Conservation (phyloP, 2,113 vertebrate species). For the Leptosomus discolor region DNA sequence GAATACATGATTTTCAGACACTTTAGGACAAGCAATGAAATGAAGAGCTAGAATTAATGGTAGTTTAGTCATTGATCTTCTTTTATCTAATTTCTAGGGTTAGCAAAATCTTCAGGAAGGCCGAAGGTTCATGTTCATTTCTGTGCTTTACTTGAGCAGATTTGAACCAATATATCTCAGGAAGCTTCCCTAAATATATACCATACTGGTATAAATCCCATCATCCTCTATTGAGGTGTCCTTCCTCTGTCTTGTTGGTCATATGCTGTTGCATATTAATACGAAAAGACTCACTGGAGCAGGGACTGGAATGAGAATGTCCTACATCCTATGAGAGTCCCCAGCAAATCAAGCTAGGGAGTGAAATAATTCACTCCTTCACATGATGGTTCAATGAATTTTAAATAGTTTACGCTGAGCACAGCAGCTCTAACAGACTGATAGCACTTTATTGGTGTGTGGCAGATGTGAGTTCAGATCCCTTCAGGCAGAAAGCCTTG, state of each 20-base stretch:
- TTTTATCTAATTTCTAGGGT: not conserved
- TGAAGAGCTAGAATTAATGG: not conserved
- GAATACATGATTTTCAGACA: not conserved
- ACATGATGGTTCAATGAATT: conserved; percentile 29
- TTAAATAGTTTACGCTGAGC: not conserved
- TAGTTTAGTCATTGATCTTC: not conserved
- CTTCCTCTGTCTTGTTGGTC: not conserved
- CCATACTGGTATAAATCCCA: not conserved
- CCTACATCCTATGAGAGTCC: not conserved
- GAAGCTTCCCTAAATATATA: not conserved
- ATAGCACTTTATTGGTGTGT: not conserved
- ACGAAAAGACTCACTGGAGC: not conserved
- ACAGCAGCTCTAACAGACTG: not conserved
- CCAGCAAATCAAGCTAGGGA: not conserved
- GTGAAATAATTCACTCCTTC: conserved; percentile 16
- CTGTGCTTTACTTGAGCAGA: not conserved
- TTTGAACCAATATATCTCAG: not conserved
- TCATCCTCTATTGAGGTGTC: not conserved
- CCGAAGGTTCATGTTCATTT: not conserved
- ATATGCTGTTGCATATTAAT: not conserved
- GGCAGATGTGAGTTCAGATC: conserved; percentile 9
- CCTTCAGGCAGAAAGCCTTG: conserved; percentile 19
- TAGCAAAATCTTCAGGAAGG: not conserved
- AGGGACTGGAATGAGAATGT: not conserved
- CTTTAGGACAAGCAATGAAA: not conserved